Conservation (phyloP, 2,113 vertebrate genomes). For the Glaucomys volans region DNA sequence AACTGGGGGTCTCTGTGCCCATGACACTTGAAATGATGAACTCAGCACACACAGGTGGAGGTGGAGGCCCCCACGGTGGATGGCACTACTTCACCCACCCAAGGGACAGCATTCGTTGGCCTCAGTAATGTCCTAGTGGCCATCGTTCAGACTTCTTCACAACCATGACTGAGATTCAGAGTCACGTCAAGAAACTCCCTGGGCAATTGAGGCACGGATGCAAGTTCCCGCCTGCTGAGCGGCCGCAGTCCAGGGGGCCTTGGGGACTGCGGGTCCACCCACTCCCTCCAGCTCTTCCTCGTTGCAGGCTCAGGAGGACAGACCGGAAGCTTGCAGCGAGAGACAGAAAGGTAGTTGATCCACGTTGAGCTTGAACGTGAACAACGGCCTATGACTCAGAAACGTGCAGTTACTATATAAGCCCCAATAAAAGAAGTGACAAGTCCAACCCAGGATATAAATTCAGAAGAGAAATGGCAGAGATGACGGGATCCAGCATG, state of each 20-base stretch:
- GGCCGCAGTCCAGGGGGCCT: not conserved
- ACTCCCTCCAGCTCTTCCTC: too few species aligned
- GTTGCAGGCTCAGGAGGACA: too few species aligned
- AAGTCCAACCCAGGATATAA: slow-evolving; percentile 33
- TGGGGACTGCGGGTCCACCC: not conserved
- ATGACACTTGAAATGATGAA: not conserved
- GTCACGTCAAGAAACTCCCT: not conserved
- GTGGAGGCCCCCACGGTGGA: not conserved
- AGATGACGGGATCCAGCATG: not conserved
- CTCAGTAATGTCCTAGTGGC: not conserved
- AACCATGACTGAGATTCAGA: not conserved
- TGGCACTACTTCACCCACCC: not conserved
- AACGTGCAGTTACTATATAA: not conserved
- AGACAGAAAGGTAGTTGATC: not conserved
- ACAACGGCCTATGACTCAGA: slow-evolving; percentile 45
- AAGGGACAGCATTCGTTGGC: not conserved
- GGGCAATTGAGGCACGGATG: not conserved
- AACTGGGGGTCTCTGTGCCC: not conserved
- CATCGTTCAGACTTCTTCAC: not conserved
- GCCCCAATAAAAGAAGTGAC: slow-evolving; percentile 55
- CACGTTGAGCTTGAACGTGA: not conserved
- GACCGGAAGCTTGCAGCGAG: not conserved
- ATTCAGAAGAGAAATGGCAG: slow-evolving; percentile 19
- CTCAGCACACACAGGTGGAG: too few species aligned
- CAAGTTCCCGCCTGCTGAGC: not conserved